Base-by-base conservation (phyloP, 2,888 invertebrate species). In the Amphiduros pacificus region DNA sequence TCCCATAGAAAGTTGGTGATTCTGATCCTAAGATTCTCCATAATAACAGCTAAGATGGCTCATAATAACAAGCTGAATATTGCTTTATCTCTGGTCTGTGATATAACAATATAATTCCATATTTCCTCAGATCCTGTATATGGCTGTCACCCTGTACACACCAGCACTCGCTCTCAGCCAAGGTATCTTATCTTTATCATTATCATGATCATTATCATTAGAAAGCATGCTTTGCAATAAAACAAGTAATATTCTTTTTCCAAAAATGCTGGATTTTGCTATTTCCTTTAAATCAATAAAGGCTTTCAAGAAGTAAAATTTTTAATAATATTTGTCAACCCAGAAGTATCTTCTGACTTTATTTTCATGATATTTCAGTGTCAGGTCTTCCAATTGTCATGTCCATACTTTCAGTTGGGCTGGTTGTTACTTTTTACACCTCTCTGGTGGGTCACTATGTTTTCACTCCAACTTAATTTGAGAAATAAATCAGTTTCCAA, bases 111-210 rank as follows among this genome's bases (percentile, higher is more conserved):
- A 24, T n/a, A 52, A 14, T 28, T 31, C 2, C 41, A 17, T 22
- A 20, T 32, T 57, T 56, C 22, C 56, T 27, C 78, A 82, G 76
- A 55, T 83, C 2, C 65, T 84, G 44, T 85, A 85, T 72, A 83
- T 87, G 79, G 91, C 93, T 1, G 89, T 93, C 62, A 93, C 93
- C 0, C 89, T 94, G 65, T 93, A 93, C 79, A 93, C 93, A 3
- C 93, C 93, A 56, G 91, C 93, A 2, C 83, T 93, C 73, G 93
- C 93, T 1, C 89, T 94, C 3, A 80, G 80, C 70, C 83, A 94
- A 67, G 77, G 77, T 76, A 70, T 55, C n/a, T 26, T 29, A 14
- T 28, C 9, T 54, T 29, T 6, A 54, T 20, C 6, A 17, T 22
- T 14, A 36, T 36, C 14, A 36, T 9, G 11, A 11, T 36, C 11